These are phyloP conservation scores for Lucilia sericata DNA, from an alignment of 1,140 invertebrate species.

Conservation along the genomic window DNA sequence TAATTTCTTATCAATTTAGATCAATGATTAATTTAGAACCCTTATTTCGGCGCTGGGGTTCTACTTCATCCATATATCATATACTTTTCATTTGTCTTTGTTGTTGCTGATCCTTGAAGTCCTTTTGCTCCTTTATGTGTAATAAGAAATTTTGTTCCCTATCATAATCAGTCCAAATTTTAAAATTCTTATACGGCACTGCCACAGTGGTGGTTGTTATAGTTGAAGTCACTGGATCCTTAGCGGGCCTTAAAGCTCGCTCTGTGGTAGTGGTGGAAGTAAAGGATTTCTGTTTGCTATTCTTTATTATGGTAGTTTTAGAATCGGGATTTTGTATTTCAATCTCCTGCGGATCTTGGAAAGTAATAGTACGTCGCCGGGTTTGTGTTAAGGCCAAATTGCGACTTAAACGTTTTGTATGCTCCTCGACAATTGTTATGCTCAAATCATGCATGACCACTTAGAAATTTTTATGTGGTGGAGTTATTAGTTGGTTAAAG, in stretches of 20 bases:
- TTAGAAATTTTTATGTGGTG: not conserved
- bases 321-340: slow-evolving; percentile 13
- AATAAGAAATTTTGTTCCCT: slow-evolving; percentile 42
- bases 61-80: slow-evolving; percentile 42
- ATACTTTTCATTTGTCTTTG: slow-evolving; percentile 16
- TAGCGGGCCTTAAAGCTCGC: not conserved
- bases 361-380: slow-evolving; percentile 46
- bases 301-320: slow-evolving; percentile 29
- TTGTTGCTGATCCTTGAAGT: not conserved
- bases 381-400: slow-evolving; percentile 46
- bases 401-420: slow-evolving; percentile 48
- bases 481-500: not conserved
- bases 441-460: slow-evolving; percentile 49
- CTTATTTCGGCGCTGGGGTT: slow-evolving; percentile 22
- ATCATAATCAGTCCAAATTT: slow-evolving; percentile 47
- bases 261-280: slow-evolving; percentile 39
- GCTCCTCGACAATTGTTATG: slow-evolving; percentile 48
- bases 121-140: slow-evolving; percentile 36
- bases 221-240: slow-evolving; percentile 30
- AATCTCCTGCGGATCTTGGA: slow-evolving; percentile 24
- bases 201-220: slow-evolving; percentile 32
- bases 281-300: slow-evolving; percentile 22
- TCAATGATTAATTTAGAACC: slow-evolving; percentile 45
- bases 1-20: slow-evolving; percentile 36
- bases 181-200: slow-evolving; percentile 38